These are phyloP conservation scores for Petrocephalus schoutedeni DNA, from an alignment of 2,797 vertebrate species.

Conservation along the genomic window DNA sequence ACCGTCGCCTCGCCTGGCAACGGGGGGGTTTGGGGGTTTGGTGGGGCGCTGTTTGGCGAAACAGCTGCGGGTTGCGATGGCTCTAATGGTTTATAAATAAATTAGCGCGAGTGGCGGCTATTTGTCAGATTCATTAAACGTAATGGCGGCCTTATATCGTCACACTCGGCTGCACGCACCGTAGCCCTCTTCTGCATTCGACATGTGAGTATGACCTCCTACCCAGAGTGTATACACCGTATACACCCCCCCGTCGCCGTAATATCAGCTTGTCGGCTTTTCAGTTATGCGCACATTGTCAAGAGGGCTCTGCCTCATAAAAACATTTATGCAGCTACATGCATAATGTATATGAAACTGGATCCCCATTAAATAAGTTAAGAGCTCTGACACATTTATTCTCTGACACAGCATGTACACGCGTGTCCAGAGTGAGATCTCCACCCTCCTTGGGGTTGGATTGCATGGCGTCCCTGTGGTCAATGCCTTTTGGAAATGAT, in stretches of 20 bases:
- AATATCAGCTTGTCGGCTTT: not conserved
- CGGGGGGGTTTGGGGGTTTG: not conserved
- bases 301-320: not conserved
- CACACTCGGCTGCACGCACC: not conserved
- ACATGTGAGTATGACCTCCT: not conserved
- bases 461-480: not conserved
- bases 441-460: not conserved
- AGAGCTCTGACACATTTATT: not conserved
- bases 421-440: not conserved
- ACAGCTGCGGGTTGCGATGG: not conserved
- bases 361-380: slow-evolving; percentile 11
- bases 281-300: not conserved
- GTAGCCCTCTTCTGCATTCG: not conserved
- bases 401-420: not conserved
- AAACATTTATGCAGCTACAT: slow-evolving; percentile 16
- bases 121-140: slow-evolving; percentile 10
- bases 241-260: not conserved
- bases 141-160: not conserved
- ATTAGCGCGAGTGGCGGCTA: not conserved
- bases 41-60: not conserved
- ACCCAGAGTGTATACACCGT: not conserved
- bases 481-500: not conserved
- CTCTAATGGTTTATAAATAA: slow-evolving; percentile 15
- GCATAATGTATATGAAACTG: not conserved
- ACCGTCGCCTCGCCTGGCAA: slow-evolving; percentile 6